Base-by-base conservation (phyloP, 2,113 vertebrate species). In the Blennius ocellaris region DNA sequence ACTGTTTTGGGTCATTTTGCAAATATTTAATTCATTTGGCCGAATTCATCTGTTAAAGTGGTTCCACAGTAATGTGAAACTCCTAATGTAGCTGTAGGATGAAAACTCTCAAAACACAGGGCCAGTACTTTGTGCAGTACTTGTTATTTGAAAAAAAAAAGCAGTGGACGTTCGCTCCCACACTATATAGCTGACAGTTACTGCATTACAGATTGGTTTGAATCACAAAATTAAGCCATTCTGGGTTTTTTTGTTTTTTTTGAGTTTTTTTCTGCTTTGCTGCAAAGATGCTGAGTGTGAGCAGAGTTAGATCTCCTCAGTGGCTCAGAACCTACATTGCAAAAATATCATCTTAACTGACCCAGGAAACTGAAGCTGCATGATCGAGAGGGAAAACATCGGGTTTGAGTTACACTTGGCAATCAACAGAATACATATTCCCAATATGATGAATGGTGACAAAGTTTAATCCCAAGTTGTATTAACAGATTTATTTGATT, bases 321-420 rank as follows among this genome's bases (percentile, higher is more conserved):
- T 82, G 86, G 53, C 79, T 50, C 12, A 73, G 64, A 86, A 86
- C 82, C 82, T 86, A 89, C 57, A 69, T 90, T 79, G 59, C 66
- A 84, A 89, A 93, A 89, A 90, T 90, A 90, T 68, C 77, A 67
- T 54, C 76, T 63, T 80, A 71, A 73, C 44, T 48, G 72, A 81
- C 67, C 54, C 10, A 55, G 60, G 63, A 80, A 68, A 55, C 17
- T 65, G 56, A 72, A 41, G 62, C 9, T 43, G 63, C 21, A 30
- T 2, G 51, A 69, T 61, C 30, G 73, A 69, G 52, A 21, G 37
- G 11, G 43, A 51, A 53, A 56, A 56, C 6, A 66, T 48, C 8
- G 40, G 53, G 3, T 76, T 63, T 67, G 16, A 56, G 51, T 14
- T 60, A 6, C 30, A 16, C 30, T 60, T 50, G 30, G 2, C 54